Percentiles rank a stretch among this genome's conserved stretches.
Conservation (phyloP, 2,888 invertebrate species). For the Tenthredo notha region DNA sequence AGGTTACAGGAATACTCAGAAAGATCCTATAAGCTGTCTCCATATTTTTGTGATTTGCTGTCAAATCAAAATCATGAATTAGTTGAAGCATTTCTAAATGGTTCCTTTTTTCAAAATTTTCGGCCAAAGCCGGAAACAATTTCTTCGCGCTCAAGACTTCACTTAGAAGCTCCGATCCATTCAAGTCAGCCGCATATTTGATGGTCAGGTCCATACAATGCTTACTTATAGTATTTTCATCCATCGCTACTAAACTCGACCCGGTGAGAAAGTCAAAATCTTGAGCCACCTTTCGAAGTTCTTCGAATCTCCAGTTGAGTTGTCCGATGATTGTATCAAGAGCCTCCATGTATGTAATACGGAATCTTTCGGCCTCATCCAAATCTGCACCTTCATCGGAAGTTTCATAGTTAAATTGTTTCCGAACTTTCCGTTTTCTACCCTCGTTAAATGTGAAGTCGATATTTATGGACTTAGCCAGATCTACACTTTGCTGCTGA, state of each 20-base stretch:
- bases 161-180: neutral
- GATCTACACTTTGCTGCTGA: neutral
- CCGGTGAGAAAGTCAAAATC: neutral
- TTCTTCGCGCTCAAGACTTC: neutral
- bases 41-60: neutral
- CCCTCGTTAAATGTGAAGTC: neutral
- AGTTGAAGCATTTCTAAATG: neutral
- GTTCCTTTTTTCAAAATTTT: neutral
- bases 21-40: neutral
- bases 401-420: neutral
- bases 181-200: neutral
- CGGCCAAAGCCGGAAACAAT: neutral
- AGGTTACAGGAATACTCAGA: neutral
- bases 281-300: neutral
- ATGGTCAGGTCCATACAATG: neutral
- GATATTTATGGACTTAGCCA: neutral
- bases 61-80: neutral
- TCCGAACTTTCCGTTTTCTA: neutral
- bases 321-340: neutral
- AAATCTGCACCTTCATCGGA: neutral
- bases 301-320: neutral
- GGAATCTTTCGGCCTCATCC: neutral
- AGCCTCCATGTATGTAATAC: neutral
- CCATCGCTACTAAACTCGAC: neutral
- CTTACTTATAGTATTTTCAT: neutral